A percentile compares a stretch with the other conserved stretches of the same genome.
phyloP scores from a whole-genome alignment of 2,888 invertebrate genomes.

The Serrognathus titanus region DNA sequence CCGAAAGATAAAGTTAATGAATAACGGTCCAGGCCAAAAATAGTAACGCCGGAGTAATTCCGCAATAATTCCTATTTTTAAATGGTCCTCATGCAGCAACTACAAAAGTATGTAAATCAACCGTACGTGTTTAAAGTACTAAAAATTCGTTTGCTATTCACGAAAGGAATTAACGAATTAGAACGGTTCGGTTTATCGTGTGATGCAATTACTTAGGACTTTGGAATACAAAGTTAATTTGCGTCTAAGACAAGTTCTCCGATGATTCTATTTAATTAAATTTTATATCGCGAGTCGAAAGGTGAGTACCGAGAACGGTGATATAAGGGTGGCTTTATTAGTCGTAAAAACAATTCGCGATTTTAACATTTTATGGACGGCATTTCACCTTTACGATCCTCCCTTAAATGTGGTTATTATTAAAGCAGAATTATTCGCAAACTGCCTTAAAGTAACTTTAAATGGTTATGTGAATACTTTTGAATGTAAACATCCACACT shows the following conservation, averaged over 20 bases:
- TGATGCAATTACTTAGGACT: slow-evolving; percentile 6
- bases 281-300: slow-evolving; percentile 28
- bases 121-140: background rate
- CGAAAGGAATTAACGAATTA: slow-evolving; percentile 10
- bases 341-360: slow-evolving; percentile 6
- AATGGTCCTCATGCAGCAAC: background rate
- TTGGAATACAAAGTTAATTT: slow-evolving; percentile 6
- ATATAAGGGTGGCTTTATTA: slow-evolving; percentile 14
- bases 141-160: background rate
- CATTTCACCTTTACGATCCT: background rate
- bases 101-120: background rate
- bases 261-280: slow-evolving; percentile 32
- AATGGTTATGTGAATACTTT: too few species aligned
- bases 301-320: slow-evolving; percentile 4
- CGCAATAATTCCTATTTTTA: background rate
- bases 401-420: background rate
- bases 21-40: background rate
- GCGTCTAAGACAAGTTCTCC: slow-evolving; percentile 19
- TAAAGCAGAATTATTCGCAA: background rate
- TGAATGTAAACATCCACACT: too few species aligned
- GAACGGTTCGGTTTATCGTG: slow-evolving; percentile 11
- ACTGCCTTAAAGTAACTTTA: too few species aligned
- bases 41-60: background rate
- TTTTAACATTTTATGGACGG: slow-evolving; percentile 2
- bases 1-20: background rate